Evolutionary conservation across 2,113 vertebrate species (phyloP), one percentile per base, ranked within the genome.

Genomic region (Numenius arquata): DNA sequence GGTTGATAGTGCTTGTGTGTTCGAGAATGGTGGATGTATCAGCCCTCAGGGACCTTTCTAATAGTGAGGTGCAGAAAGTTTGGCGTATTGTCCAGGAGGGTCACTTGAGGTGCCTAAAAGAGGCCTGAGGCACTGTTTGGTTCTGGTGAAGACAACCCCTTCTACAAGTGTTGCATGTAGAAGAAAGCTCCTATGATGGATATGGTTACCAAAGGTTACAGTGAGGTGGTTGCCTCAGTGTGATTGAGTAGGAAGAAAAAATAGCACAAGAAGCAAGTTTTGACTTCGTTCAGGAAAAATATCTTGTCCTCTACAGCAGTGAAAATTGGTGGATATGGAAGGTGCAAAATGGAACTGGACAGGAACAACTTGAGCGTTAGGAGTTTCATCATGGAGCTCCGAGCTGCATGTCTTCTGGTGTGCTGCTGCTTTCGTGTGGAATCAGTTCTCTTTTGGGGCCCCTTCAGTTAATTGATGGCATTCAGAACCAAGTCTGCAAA

Each of bases 401-500:
- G 55, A 72, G 47, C 55, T 66, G 52, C 25, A 2, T 59, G 12
- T 50, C 22, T 32, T 92, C 53, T 95, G 45, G 2, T 75, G 56
- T 85, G 58, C 45, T 90, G 55, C 40, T 90, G 40, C 70, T 94
- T 90, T 90, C 22, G 5, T 70, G 53, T 79, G 74, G 23, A 77
- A 66, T 19, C 55, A 18, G 11, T 45, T 96, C 22, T 65, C 56
- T 91, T 82, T 34, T 86, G 80, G 45, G 61, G 61, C 61, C 61
- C 52, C 66, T 77, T 48, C n/a, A 55, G 30, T 76, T 76, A 84
- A 36, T 66, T 81, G 56, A 77, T 29, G 30, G 55, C 63, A 90
- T 89, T 96, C 74, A 93, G 73, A 95, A 96, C 27, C 23, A 84
- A 65, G 26, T 32, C 63, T 90, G 66, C 66, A 92, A 85, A 89